Base-by-base conservation (phyloP, 2,888 invertebrate species). In the Aspidiotus rigidus region DNA sequence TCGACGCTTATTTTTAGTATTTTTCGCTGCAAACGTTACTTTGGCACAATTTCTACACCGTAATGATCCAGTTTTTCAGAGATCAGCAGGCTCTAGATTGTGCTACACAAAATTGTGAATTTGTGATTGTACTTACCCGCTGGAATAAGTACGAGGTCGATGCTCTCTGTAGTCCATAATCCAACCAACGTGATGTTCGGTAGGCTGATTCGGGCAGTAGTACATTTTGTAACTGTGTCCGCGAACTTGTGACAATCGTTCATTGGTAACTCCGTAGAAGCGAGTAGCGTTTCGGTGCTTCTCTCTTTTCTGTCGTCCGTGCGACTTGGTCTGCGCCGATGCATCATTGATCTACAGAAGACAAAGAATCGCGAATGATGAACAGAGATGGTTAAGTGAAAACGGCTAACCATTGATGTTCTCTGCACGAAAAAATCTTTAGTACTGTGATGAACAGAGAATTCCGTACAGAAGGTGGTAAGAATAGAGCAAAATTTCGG, bases 111-210 rank as follows among this genome's bases (percentile, higher is more conserved):
- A 6, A 49, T 49, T 2, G 2, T 17, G 41, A 41, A 41, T 17
- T 13, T 10, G 1, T 42, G 1, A 42, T 7, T 5, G n/a, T 39
- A 69, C 70, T 57, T 62, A 88, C 84, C 90, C 87, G 67, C 88
- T 84, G 73, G 90, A 90, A 67, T 86, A 86, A 16, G 90, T 90
- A 69, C 92, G 81, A 7, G 86, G 85, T 11, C 89, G 80, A 77
- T 93, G 92, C 76, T 91, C 91, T 77, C 88, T 87, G 7, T 87
- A 85, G 79, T 93, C 98, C 86, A 98, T 90, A 74, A 99, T 88
- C 98, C 98, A 99, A 16, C 98, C 98, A 54, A 98, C 91, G 77
- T 96, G 94, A 76, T 92, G 88, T 78, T 96, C 96, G 72, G 90
- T 86, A 0, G 95, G 95, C 60, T 96, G 96, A 82, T 97, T 94